These are phyloP conservation scores for Bovichtus diacanthus DNA, from an alignment of 2,797 vertebrate species.

Conservation along the genomic window DNA sequence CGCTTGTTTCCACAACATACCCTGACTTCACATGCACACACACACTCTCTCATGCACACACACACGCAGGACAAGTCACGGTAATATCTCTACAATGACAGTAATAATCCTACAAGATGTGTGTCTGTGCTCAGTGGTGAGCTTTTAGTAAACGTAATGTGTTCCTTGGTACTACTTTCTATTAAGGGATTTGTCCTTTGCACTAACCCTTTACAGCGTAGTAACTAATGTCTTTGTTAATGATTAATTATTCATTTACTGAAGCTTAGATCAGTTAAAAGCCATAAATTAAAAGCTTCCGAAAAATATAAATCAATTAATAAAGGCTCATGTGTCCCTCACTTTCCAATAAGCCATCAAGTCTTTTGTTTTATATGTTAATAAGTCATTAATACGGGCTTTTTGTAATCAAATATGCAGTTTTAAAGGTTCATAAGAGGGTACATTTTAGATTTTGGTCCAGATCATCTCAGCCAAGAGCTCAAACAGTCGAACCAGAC, in stretches of 20 bases:
- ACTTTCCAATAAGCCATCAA: background rate
- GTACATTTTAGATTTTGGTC: background rate
- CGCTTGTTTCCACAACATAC: slow-evolving; percentile 28
- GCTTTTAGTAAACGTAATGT: background rate
- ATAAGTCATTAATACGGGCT: background rate
- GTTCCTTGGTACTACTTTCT: background rate
- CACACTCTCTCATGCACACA: background rate
- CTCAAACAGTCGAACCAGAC: background rate
- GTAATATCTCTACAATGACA: background rate
- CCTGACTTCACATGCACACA: background rate
- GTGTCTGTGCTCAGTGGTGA: background rate
- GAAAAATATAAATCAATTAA: background rate
- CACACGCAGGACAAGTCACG: background rate
- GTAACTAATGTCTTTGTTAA: background rate
- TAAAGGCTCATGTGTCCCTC: background rate
- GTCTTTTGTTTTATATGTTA: background rate
- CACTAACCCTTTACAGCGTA: background rate
- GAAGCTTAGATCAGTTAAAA: background rate
- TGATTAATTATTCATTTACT: background rate
- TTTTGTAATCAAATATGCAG: background rate
- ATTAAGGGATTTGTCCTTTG: too few species aligned
- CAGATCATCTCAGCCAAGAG: background rate
- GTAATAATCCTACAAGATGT: background rate
- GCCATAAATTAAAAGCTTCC: background rate
- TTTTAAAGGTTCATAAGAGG: background rate